A percentile compares a stretch with the other conserved stretches of the same genome.
Conservation (phyloP, 2,113 vertebrate species). For the Toxostoma redivivum region DNA sequence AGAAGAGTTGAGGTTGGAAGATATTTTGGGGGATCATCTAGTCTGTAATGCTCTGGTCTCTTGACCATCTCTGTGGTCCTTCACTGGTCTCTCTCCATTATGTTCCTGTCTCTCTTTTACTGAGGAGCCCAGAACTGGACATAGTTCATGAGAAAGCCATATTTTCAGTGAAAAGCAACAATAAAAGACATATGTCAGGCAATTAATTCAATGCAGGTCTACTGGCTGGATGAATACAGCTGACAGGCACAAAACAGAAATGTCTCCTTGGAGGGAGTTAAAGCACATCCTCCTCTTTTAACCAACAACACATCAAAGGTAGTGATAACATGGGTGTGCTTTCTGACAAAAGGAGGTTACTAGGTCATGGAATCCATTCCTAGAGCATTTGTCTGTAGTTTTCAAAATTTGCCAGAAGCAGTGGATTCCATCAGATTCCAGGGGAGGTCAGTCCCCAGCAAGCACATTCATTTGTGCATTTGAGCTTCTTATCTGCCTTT, state of each 20-base stretch:
- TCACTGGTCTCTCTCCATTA: rapidly evolving
- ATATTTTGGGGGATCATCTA: neutral
- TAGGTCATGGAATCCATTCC: neutral
- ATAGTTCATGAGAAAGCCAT: neutral
- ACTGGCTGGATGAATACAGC: neutral
- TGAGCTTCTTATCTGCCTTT: neutral
- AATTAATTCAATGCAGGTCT: neutral
- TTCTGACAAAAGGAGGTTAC: neutral
- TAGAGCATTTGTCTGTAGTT: neutral
- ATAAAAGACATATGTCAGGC: neutral
- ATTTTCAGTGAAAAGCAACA: neutral
- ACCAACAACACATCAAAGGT: neutral
- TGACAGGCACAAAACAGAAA: neutral
- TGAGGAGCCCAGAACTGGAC: neutral
- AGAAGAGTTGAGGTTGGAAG: neutral
- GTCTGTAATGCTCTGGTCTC: neutral
- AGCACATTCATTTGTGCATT: neutral
- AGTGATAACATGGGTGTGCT: neutral
- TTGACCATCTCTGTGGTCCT: neutral
- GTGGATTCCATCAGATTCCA: neutral
- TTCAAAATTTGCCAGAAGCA: neutral
- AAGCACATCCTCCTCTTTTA: neutral
- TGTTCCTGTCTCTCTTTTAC: neutral
- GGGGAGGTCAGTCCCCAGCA: neutral
- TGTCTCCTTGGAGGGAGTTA: neutral